Evolutionary conservation across 2,888 invertebrate genomes (phyloP).

Genomic region (Drosophila monieri): DNA sequence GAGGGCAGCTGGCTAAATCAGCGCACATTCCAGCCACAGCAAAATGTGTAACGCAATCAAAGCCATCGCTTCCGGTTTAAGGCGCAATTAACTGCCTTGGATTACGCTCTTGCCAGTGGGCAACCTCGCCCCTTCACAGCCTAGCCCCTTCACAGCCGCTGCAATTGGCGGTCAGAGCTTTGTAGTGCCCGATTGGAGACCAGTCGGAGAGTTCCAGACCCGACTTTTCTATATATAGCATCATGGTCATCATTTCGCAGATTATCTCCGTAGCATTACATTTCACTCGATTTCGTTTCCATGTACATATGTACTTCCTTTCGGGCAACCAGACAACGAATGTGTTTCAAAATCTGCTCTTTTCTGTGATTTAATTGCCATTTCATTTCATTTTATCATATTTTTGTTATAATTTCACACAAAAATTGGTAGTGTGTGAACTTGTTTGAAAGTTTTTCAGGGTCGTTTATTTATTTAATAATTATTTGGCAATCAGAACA

Average conservation of each 20-base stretch:
- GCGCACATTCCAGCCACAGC: conserved; percentile 72
- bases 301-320: conserved; percentile 66
- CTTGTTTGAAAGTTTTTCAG: conserved; percentile 62
- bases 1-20: conserved; percentile 57
- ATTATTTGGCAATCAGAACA: neutral
- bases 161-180: conserved; percentile 50
- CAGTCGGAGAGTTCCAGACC: conserved; percentile 22
- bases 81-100: conserved; percentile 77
- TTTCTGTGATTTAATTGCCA: conserved; percentile 59
- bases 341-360: conserved; percentile 13
- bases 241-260: conserved; percentile 74
- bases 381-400: too few relatives aligned
- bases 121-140: neutral
- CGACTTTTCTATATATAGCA: conserved; percentile 48
- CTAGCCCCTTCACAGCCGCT: conserved; percentile 4
- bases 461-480: too few relatives aligned
- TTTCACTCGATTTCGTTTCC: conserved; percentile 60
- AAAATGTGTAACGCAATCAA: conserved; percentile 80
- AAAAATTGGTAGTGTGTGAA: conserved; percentile 48
- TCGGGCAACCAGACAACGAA: neutral
- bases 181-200: conserved; percentile 29
- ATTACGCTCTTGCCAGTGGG: conserved; percentile 61
- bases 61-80: conserved; percentile 79
- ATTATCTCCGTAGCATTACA: conserved; percentile 57
- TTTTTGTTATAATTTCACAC: conserved; percentile 60